A percentile compares a stretch with the other conserved stretches of the same genome.
Conservation (phyloP, 1,140 invertebrate species). For the Camponotus vicinus region DNA sequence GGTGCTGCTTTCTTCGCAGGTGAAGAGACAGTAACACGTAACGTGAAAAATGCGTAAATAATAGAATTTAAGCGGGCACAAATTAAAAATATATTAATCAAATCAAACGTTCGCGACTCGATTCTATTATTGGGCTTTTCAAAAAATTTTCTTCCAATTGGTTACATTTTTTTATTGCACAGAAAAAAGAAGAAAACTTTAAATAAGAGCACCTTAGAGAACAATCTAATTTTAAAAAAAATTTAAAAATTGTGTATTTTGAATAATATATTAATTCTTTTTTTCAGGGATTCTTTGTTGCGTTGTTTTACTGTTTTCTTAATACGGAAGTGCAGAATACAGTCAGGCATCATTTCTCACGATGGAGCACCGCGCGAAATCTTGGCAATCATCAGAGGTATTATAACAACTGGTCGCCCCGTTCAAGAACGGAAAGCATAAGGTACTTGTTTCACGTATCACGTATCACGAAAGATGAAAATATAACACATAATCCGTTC, state of each 20-base stretch:
- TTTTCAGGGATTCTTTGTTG: slow-evolving; percentile 93
- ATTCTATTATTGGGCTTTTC: neutral
- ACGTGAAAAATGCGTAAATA: neutral
- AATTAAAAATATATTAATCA: neutral
- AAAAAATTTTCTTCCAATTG: too few species aligned
- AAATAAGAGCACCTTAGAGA: neutral
- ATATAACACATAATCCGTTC: neutral
- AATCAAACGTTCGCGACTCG: neutral
- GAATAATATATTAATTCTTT: neutral
- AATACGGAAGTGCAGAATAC: slow-evolving; percentile 96
- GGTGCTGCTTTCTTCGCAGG: slow-evolving; percentile 94
- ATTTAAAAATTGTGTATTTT: neutral
- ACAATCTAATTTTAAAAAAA: too few species aligned
- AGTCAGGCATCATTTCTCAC: slow-evolving; percentile 92
- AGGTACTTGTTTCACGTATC: slow-evolving; percentile 85
- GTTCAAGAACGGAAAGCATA: slow-evolving; percentile 93
- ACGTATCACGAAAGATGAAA: neutral
- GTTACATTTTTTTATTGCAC: neutral
- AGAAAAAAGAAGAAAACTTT: neutral
- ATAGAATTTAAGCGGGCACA: neutral
- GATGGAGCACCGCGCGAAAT: slow-evolving; percentile 91
- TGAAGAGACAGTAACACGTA: slow-evolving; percentile 77
- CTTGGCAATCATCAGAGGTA: slow-evolving; percentile 88
- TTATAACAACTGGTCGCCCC: slow-evolving; percentile 92
- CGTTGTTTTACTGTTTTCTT: slow-evolving; percentile 96